A percentile compares a stretch with the other conserved stretches of the same genome.
These are phyloP conservation scores for Pseudorhiza aurosa DNA, from an alignment of 30 jellyfish, hydroid and myxozoan species.

Conservation along the genomic window DNA sequence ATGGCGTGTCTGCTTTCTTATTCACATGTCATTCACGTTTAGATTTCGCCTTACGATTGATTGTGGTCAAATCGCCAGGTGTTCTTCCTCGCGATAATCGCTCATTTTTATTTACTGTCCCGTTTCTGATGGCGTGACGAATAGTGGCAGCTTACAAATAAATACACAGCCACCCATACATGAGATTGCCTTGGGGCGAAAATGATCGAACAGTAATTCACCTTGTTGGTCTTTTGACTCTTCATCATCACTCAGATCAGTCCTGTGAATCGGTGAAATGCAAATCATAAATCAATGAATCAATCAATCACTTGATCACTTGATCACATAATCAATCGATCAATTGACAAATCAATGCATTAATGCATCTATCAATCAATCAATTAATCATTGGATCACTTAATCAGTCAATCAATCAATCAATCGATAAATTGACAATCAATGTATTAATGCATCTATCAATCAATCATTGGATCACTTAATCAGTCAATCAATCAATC, in stretches of 20 bases:
- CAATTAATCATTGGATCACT: not conserved
- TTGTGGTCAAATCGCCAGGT: too few species aligned
- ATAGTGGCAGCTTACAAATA: too few species aligned
- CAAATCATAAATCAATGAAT: not conserved
- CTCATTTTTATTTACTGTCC: too few species aligned
- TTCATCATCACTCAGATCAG: conserved; percentile 80
- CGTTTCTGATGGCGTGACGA: too few species aligned
- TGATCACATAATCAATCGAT: not conserved
- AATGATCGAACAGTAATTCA: not conserved
- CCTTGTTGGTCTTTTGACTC: conserved; percentile 48
- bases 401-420: not conserved
- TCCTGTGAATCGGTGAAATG: conserved; percentile 1
- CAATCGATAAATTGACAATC: not conserved
- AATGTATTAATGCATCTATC: not conserved
- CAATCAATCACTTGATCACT: not conserved
- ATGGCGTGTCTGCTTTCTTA: too few species aligned
- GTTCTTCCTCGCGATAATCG: too few species aligned
- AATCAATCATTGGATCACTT: not conserved
- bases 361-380: not conserved
- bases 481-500: not conserved
- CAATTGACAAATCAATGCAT: not conserved
- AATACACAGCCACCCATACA: too few species aligned
- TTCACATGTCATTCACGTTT: too few species aligned
- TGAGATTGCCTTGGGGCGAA: too few species aligned
- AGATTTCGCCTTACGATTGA: too few species aligned